Evolutionary conservation across 2,113 vertebrate genomes (phyloP), one percentile per base, ranked within the genome.

Genomic region (Alligator sinensis): DNA sequence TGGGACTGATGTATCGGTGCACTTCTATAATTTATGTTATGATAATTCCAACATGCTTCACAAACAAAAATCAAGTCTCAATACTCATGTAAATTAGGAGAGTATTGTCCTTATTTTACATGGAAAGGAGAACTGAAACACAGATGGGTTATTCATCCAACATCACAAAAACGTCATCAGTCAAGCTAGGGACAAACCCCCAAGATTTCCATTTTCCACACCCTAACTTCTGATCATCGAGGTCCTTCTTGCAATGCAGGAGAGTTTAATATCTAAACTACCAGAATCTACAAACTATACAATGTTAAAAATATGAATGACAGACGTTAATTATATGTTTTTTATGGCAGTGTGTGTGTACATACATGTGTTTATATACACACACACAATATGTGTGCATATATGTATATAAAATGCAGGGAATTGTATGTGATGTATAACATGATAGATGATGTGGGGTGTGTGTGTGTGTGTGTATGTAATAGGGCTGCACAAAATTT

Each of bases 91-190:
- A 76, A 18, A 22, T 64, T 62, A 64, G 11, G 11, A 89, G 34
- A 75, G 15, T 30, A 88, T 0, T 21, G 5, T 12, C 77, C 54
- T 12, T 12, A 38, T 18, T 17, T 59, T 47, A 47, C n/a, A 82
- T 15, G 92, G 81, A 70, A 60, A 0, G 2, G 74, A 61, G 24
- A 77, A 9, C 47, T 90, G 62, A 34, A 57, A 9, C 6, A 68
- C 1, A 75, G 6, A 11, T 62, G 0, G 57, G 11, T 6, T 70
- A 68, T 58, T 55, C 89, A 63, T 9, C 17, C 62, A 70, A 14
- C 11, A 2, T 12, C 16, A 25, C 4, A 54, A 6, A 63, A 80
- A 6, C 34, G 74, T 2, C 0, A 0, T 14, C n/a, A n/a, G 6
- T 4, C 28, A 9, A n/a, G 28, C 27, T 66, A 66, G 25, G 28